A percentile compares a stretch with the other conserved stretches of the same genome.
Evolutionary conservation across 2,797 vertebrate genomes (phyloP).

Genomic region (Pipistrellus nathusii): DNA sequence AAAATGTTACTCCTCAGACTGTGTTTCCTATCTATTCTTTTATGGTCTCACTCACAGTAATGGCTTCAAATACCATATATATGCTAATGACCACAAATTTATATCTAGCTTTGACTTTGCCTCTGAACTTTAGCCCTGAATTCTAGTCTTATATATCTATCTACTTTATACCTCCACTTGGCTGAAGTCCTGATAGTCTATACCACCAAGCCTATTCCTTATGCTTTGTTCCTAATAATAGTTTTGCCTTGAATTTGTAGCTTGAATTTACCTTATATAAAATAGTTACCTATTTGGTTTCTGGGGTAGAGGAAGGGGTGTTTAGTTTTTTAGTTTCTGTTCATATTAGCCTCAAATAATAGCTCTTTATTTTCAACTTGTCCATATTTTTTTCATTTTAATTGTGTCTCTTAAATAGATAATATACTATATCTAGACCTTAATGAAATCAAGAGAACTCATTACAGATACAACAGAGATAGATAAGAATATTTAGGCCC

Average conservation of each 20-base stretch:
- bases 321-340: background rate
- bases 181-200: background rate
- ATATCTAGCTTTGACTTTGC: conserved; percentile 31
- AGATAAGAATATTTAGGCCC: background rate
- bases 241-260: conserved; percentile 41
- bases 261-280: conserved; percentile 29
- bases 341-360: background rate
- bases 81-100: conserved; percentile 36
- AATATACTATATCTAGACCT: background rate
- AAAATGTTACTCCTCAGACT: background rate
- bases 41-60: background rate
- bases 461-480: background rate
- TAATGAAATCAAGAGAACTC: conserved; percentile 36
- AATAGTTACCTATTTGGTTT: background rate
- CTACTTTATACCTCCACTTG: background rate
- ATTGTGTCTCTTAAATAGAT: background rate
- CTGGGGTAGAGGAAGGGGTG: background rate
- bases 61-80: background rate
- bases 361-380: conserved; percentile 18
- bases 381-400: conserved; percentile 9
- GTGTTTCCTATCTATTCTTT: background rate
- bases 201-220: background rate
- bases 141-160: background rate
- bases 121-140: conserved; percentile 53
- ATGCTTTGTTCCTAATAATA: background rate